Percentiles rank a stretch among this genome's conserved stretches.
phyloP scores from a whole-genome alignment of 2,888 invertebrate species.

The Allygus modestus region DNA sequence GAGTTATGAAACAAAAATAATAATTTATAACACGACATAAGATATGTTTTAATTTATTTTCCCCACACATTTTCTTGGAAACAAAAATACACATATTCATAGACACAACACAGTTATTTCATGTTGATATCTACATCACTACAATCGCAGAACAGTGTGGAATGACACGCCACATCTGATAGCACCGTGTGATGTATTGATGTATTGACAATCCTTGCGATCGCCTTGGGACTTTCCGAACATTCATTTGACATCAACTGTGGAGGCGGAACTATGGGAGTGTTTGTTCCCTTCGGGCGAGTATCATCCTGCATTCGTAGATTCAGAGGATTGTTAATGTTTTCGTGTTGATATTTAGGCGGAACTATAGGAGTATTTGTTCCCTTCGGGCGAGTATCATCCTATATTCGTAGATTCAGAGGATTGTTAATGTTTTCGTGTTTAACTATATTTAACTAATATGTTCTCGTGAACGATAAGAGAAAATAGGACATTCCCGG shows the following conservation, averaged over 20 bases:
- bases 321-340: background rate
- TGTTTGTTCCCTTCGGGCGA: background rate
- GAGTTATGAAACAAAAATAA: no score
- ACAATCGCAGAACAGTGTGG: background rate
- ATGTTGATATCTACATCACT: no score
- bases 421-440: background rate
- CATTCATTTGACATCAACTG: constrained; percentile 1
- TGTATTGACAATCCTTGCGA: background rate
- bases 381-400: background rate
- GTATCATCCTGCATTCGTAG: background rate
- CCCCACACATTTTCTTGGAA: no score
- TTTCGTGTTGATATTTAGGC: no score
- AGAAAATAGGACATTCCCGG: no score
- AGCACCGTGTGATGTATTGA: constrained; percentile 15
- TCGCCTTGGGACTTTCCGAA: background rate
- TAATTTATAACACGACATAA: no score
- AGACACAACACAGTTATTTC: no score
- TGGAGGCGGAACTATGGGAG: background rate
- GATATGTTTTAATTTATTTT: no score
- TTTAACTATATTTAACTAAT: no score
- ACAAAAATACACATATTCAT: no score
- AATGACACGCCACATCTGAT: background rate
- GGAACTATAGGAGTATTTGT: background rate
- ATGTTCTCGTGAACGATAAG: no score
- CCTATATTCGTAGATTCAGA: background rate